A percentile compares a stretch with the other conserved stretches of the same genome.
phyloP scores from a whole-genome alignment of 1,140 invertebrate species.

The Halyomorpha halys region DNA sequence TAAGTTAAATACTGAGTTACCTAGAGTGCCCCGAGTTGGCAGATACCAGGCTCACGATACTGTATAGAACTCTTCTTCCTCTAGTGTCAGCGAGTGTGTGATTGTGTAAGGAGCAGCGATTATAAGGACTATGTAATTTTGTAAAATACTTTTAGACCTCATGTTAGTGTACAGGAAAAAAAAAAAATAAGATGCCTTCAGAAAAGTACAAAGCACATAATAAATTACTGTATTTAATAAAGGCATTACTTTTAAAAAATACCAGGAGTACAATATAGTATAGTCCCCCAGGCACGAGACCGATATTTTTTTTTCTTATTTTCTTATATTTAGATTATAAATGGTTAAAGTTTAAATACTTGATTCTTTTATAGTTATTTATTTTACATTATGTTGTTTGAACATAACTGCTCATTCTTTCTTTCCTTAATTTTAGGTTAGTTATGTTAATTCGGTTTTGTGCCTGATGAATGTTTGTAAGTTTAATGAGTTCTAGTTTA shows the following conservation, averaged over 20 bases:
- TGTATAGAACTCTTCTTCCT: conserved; percentile 12
- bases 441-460: conserved; percentile 2
- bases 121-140: conserved; percentile 14
- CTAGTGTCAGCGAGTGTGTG: conserved; percentile 10
- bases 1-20: conserved; percentile 15
- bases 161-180: conserved; percentile 16
- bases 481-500: conserved; percentile 10
- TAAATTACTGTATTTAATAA: conserved; percentile 21
- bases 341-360: conserved; percentile 12
- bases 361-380: conserved; percentile 25
- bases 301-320: conserved; percentile 7
- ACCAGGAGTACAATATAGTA: conserved; percentile 14
- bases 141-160: conserved; percentile 1
- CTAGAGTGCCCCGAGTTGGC: conserved; percentile 7
- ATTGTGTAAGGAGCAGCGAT: background rate
- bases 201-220: conserved; percentile 18
- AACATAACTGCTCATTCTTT: background rate
- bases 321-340: background rate
- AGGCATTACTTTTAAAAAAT: conserved; percentile 14
- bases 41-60: conserved; percentile 6
- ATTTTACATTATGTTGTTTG: conserved; percentile 21
- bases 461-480: conserved; percentile 5
- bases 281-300: conserved; percentile 10
- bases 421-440: conserved; percentile 13
- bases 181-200: conserved; percentile 20